These are phyloP conservation scores for Eilema sororculum DNA, from an alignment of 2,888 invertebrate genomes.

Conservation along the genomic window DNA sequence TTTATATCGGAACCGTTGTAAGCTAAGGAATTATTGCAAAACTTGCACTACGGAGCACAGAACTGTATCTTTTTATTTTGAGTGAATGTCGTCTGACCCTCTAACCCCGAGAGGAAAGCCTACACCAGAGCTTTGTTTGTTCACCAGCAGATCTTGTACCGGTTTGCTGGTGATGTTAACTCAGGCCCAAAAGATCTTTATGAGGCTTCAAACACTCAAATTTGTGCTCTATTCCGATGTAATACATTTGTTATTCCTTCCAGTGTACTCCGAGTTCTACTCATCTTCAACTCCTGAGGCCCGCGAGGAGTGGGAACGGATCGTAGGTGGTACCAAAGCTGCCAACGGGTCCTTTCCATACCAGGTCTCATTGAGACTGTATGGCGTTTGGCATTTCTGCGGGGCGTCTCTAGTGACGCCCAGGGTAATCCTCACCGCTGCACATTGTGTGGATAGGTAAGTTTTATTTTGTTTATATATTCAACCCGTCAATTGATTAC, in stretches of 20 bases:
- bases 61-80: no score
- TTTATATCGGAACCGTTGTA: no score
- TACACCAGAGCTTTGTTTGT: no score
- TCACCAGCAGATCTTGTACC: no score
- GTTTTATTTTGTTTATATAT: not conserved
- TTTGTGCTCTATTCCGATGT: not conserved
- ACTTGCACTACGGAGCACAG: not conserved
- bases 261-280: constrained; percentile 69
- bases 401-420: constrained; percentile 87
- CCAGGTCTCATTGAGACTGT: constrained; percentile 82
- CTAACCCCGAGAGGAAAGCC: no score
- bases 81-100: no score
- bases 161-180: no score
- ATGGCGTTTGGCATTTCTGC: constrained; percentile 86
- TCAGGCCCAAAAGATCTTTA: no score
- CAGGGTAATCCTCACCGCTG: constrained; percentile 84
- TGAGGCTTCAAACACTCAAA: not conserved
- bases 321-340: constrained; percentile 86
- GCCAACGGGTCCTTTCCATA: constrained; percentile 83
- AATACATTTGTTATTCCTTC: constrained; percentile 12
- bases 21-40: not conserved
- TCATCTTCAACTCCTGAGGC: constrained; percentile 56
- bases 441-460: constrained; percentile 86
- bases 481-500: no score
- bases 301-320: constrained; percentile 77